phyloP scores from a whole-genome alignment of 2,888 invertebrate genomes.

The Stictocephala bisonia region DNA sequence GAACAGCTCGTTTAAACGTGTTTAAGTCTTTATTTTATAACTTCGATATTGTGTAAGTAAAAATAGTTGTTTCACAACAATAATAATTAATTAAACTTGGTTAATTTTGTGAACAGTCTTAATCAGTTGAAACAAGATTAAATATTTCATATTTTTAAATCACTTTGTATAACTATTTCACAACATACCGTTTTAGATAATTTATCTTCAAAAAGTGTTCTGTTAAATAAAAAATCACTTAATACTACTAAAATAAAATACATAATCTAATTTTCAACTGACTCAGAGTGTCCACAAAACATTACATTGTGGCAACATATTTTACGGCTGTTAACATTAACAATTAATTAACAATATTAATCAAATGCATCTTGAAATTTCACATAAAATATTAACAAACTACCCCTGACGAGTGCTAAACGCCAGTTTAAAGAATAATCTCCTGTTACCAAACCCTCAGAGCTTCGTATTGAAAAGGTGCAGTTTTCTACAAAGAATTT shows the following conservation, averaged over 20 bases:
- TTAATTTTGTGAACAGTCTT: constrained; percentile 39
- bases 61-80: not conserved
- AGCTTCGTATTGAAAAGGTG: constrained; percentile 64
- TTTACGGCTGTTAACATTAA: constrained; percentile 54
- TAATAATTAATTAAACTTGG: constrained; percentile 12
- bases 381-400: constrained; percentile 48
- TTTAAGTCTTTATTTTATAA: constrained; percentile 23
- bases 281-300: constrained; percentile 23
- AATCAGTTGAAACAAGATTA: constrained; percentile 44
- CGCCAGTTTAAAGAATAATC: constrained; percentile 33
- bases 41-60: not conserved
- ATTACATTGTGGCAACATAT: constrained; percentile 51
- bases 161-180: no score
- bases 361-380: constrained; percentile 54
- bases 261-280: constrained; percentile 37
- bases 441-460: constrained; percentile 41
- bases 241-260: no score
- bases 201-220: no score
- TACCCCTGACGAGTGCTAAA: constrained; percentile 46
- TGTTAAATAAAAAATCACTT: no score
- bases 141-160: no score
- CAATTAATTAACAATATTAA: constrained; percentile 55
- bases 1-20: constrained; percentile 35
- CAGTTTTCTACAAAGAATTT: constrained; percentile 66
- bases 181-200: no score